phyloP scores from a whole-genome alignment of 1,140 invertebrate species.

The Drusus annulatus region DNA sequence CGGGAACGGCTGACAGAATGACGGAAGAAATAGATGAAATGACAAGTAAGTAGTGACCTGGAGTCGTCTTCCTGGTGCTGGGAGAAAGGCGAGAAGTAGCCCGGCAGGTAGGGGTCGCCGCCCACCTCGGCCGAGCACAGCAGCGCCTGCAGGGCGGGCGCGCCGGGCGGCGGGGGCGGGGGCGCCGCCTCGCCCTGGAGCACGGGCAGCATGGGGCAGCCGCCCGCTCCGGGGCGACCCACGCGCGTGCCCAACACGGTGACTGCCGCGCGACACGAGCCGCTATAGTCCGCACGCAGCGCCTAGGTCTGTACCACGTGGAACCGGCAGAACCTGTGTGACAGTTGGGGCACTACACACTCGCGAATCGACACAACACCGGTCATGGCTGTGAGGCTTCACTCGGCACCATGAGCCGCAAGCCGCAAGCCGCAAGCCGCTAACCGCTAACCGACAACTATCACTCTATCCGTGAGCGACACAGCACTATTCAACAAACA shows the following conservation, averaged over 20 bases:
- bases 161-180: conserved; percentile 34
- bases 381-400: conserved; percentile 2
- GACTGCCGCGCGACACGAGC: not conserved
- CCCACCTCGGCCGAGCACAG: conserved; percentile 53
- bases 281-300: not conserved
- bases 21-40: no score
- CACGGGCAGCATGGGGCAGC: conserved; percentile 44
- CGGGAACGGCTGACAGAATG: no score
- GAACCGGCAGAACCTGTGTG: conserved; percentile 18
- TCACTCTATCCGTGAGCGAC: not conserved
- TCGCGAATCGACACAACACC: not conserved
- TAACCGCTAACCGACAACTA: no score
- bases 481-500: not conserved
- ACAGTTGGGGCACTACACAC: conserved; percentile 27
- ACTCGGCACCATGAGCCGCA: conserved; percentile 2
- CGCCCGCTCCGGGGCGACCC: not conserved
- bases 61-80: conserved; percentile 40
- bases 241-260: conserved; percentile 6
- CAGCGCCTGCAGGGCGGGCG: conserved; percentile 33
- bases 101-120: conserved; percentile 46
- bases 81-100: conserved; percentile 50
- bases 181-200: conserved; percentile 43
- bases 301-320: conserved; percentile 42
- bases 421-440: not conserved
- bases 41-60: conserved; percentile 33